Base-by-base conservation (phyloP, 2,888 invertebrate genomes). In the Acleris holmiana region DNA sequence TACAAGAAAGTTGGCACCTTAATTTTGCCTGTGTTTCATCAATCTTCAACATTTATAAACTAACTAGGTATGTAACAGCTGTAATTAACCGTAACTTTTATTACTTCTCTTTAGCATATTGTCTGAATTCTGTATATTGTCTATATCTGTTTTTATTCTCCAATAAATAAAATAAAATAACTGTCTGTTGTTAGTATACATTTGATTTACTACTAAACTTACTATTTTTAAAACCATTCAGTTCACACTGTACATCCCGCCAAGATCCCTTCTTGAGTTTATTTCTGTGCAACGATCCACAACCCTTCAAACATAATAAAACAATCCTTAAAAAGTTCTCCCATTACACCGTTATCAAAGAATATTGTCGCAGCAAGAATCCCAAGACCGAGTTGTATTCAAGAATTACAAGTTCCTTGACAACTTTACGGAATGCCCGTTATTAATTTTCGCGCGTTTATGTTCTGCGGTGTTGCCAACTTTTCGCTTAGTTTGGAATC, bases 391-490 rank as follows among this genome's bases (percentile, higher is more conserved):
- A 54, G 21, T 54, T 41, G 23, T n/a, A 54, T 54, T 41, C 15
- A 57, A 58, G 63, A 66, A 67, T 64, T 63, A 69, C 61, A 63
- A 69, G 64, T 69, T 69, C 47, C n/a, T 25, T 23, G 51, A 23
- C 57, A 50, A 67, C 46, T 65, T 65, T 60, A 40, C 15, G 49
- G 56, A 58, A 64, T 61, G 66, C 59, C 61, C 64, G 66, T 67
- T 67, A 61, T 69, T 64, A 64, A 55, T 54, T 66, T 69, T 62
- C 23, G 55, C 54, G 40, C 55, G 10, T 55, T 55, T 55, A 55
- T 23, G 17, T 23, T 55, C 55, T 55, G 55, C 55, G 44, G 55
- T 23, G 55, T 21, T 47, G 10, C 19, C 17, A 47, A 13, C 18
- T 47, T 47, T 21, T 41, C n/a, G 21, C 41, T 54, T 19, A n/a